These are phyloP conservation scores for Acropora tenuis DNA, from an alignment of 64 coral and sea anemone species.

Conservation along the genomic window DNA sequence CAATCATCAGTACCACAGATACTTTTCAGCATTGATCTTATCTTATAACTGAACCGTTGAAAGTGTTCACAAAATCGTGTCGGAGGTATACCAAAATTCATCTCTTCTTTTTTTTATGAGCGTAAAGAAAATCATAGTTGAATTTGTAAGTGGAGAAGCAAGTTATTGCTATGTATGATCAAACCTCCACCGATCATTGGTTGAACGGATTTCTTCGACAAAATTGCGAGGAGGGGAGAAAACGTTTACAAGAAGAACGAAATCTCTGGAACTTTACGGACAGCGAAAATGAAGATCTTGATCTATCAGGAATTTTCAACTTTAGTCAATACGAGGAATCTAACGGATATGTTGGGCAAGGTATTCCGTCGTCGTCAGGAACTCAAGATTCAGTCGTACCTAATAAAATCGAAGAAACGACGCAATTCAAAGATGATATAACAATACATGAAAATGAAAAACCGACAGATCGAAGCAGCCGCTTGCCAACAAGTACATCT, in stretches of 20 bases:
- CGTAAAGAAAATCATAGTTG: no score
- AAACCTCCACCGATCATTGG: not conserved
- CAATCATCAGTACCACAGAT: not conserved
- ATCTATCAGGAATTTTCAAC: conserved; percentile 28
- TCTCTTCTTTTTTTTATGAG: no score
- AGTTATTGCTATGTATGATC: not conserved
- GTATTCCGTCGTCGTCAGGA: not conserved
- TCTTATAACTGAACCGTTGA: not conserved
- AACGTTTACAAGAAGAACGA: conserved; percentile 23
- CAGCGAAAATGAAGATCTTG: conserved; percentile 18
- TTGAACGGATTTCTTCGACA: conserved; percentile 31
- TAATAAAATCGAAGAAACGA: not conserved
- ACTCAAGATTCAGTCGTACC: not conserved
- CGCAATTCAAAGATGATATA: not conserved
- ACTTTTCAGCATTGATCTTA: not conserved
- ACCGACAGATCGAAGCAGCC: not conserved
- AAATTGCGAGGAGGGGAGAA: conserved; percentile 27
- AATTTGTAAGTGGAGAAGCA: not conserved
- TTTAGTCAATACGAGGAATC: conserved; percentile 10
- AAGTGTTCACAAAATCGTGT: not conserved
- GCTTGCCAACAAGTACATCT: not conserved
- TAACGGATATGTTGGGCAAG: not conserved
- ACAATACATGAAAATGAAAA: not conserved
- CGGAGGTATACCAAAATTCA: no score
- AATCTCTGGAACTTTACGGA: conserved; percentile 1